Evolutionary conservation across 2,113 vertebrate species (phyloP).

Genomic region (Cololabis saira): DNA sequence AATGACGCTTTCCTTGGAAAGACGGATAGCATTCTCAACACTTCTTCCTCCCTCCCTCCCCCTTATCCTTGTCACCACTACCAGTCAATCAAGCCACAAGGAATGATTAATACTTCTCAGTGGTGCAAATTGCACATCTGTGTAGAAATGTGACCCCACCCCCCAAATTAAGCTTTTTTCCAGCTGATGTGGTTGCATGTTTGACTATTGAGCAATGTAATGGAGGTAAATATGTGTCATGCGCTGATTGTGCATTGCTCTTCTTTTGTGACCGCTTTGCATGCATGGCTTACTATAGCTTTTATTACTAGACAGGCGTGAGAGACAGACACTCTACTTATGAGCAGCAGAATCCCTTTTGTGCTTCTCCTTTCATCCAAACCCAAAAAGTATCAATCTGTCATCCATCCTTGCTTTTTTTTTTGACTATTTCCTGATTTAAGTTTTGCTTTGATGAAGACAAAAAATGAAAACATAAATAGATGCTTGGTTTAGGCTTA

Average conservation of each 20-base stretch:
- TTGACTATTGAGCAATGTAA: conserved; percentile 22
- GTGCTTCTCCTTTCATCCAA: conserved; percentile 56
- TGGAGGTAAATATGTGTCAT: conserved; percentile 17
- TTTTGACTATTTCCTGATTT: conserved; percentile 15
- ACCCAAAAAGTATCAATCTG: conserved; percentile 39
- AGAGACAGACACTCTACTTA: conserved; percentile 34
- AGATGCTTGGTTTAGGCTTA: conserved; percentile 49
- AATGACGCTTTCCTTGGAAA: conserved; percentile 60
- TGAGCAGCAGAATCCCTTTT: conserved; percentile 47
- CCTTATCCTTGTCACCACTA: conserved; percentile 26
- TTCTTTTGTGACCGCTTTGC: conserved; percentile 26
- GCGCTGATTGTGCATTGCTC: conserved; percentile 12
- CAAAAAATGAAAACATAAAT: conserved; percentile 53
- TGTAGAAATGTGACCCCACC: conserved; percentile 29
- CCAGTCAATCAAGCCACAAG: conserved; percentile 39
- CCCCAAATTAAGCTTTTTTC: conserved; percentile 14
- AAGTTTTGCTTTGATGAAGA: conserved; percentile 41
- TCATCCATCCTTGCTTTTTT: conserved; percentile 22
- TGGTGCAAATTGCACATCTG: conserved; percentile 36
- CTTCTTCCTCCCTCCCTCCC: conserved; percentile 27
- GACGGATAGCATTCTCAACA: conserved; percentile 59
- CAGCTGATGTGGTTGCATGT: conserved; percentile 32
- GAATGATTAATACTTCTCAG: conserved; percentile 43
- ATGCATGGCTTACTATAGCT: conserved; percentile 10
- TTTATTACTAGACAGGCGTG: conserved; percentile 20